These are phyloP conservation scores for Chionodraco myersi DNA, from an alignment of 2,113 vertebrate species.

Conservation along the genomic window DNA sequence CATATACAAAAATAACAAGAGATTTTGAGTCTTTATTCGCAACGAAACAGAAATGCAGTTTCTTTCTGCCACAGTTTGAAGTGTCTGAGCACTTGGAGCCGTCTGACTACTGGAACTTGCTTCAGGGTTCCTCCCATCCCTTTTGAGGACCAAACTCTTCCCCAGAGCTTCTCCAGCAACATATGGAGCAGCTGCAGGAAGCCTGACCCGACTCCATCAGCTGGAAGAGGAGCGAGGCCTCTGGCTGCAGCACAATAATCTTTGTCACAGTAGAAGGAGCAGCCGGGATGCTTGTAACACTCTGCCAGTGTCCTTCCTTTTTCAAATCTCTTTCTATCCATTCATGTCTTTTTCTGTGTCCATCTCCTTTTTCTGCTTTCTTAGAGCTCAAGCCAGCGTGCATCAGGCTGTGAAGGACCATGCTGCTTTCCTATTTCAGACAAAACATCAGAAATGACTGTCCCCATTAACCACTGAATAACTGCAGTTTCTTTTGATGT, in stretches of 20 bases:
- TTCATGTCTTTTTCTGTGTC: constrained; percentile 11
- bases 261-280: constrained; percentile 9
- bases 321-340: constrained; percentile 19
- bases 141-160: constrained; percentile 27
- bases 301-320: constrained; percentile 26
- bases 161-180: constrained; percentile 31
- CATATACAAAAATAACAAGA: not conserved
- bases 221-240: constrained; percentile 41
- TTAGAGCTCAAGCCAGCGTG: constrained; percentile 36
- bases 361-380: constrained; percentile 4
- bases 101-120: constrained; percentile 11
- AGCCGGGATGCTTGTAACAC: constrained; percentile 21
- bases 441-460: not conserved
- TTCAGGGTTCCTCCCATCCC: constrained; percentile 21
- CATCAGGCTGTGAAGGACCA: constrained; percentile 25
- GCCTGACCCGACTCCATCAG: constrained; percentile 21
- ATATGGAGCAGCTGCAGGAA: constrained; percentile 37
- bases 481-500: constrained; percentile 1
- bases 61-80: constrained; percentile 10
- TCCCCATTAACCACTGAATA: not conserved
- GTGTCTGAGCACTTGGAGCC: not conserved
- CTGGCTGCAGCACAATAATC: constrained; percentile 36
- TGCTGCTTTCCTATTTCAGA: constrained; percentile 34
- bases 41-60: not conserved
- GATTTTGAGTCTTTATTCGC: not conserved